phyloP scores from a whole-genome alignment of 2,888 invertebrate species.

The Ophion obscuratus region DNA sequence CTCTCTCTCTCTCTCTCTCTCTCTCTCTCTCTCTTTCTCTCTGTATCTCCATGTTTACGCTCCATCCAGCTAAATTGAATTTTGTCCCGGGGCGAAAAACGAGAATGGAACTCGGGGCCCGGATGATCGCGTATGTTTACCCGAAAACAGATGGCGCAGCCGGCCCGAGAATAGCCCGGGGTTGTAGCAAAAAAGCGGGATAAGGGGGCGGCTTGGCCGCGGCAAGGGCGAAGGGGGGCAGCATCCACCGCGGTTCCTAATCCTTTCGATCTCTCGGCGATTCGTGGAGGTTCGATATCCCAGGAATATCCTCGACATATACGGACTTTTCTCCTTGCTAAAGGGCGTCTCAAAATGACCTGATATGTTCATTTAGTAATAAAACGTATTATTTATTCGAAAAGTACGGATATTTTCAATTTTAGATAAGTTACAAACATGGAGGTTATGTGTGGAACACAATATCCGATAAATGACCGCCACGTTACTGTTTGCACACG shows the following conservation, averaged over 20 bases:
- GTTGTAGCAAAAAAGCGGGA: constrained; percentile 71
- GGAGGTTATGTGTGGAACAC: too few relatives aligned
- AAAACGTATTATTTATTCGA: too few relatives aligned
- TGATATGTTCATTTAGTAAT: too few relatives aligned
- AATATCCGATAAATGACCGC: too few relatives aligned
- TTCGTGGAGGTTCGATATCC: constrained; percentile 63
- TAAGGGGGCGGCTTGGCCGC: constrained; percentile 4
- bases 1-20: constrained; percentile 70
- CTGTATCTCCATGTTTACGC: constrained; percentile 76
- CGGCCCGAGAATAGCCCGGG: constrained; percentile 75
- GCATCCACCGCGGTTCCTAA: constrained; percentile 73
- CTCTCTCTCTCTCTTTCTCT: constrained; percentile 13
- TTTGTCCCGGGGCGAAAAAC: constrained; percentile 79
- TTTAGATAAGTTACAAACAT: too few relatives aligned
- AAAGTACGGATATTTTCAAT: too few relatives aligned
- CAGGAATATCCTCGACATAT: constrained; percentile 35
- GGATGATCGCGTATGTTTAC: constrained; percentile 78
- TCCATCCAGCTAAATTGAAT: constrained; percentile 81
- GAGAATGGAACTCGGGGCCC: constrained; percentile 75
- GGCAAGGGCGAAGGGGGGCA: constrained; percentile 1
- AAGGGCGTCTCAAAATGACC: neutral
- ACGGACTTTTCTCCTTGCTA: neutral
- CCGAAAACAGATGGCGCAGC: constrained; percentile 81
- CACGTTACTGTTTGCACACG: too few relatives aligned
- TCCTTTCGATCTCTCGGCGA: constrained; percentile 76